Evolutionary conservation across 1,140 invertebrate species (phyloP).

Genomic region (Apis florea): DNA sequence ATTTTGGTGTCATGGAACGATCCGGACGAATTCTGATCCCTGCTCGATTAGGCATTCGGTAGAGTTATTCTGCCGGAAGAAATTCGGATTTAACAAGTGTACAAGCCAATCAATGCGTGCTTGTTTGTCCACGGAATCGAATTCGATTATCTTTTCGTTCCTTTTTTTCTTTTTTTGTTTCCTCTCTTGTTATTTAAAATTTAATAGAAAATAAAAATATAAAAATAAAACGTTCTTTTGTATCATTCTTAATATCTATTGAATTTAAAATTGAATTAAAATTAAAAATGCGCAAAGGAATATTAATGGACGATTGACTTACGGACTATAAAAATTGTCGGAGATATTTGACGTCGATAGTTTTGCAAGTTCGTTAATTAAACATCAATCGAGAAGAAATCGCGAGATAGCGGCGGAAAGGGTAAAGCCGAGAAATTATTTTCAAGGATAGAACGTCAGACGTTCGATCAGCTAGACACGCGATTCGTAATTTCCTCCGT

Average conservation of each 20-base stretch:
- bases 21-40: neutral
- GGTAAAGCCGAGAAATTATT: constrained; percentile 21
- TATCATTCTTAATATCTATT: neutral
- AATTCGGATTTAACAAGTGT: constrained; percentile 24
- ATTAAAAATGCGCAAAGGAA: too few species aligned
- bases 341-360: neutral
- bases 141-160: neutral
- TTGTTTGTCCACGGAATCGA: neutral
- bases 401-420: neutral
- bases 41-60: constrained; percentile 17
- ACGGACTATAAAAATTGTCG: neutral
- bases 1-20: neutral
- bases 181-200: neutral
- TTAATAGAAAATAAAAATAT: neutral
- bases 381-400: constrained; percentile 17
- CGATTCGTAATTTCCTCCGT: constrained; percentile 45
- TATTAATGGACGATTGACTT: neutral
- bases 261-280: neutral
- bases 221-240: too few species aligned
- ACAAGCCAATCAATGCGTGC: neutral
- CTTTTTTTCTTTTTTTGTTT: neutral
- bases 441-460: constrained; percentile 32
- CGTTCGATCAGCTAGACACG: constrained; percentile 9
- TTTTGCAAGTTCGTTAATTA: constrained; percentile 3
- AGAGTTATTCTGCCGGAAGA: constrained; percentile 4